Conservation (phyloP, 2,888 invertebrate species). For the Drosophila lacicola region DNA sequence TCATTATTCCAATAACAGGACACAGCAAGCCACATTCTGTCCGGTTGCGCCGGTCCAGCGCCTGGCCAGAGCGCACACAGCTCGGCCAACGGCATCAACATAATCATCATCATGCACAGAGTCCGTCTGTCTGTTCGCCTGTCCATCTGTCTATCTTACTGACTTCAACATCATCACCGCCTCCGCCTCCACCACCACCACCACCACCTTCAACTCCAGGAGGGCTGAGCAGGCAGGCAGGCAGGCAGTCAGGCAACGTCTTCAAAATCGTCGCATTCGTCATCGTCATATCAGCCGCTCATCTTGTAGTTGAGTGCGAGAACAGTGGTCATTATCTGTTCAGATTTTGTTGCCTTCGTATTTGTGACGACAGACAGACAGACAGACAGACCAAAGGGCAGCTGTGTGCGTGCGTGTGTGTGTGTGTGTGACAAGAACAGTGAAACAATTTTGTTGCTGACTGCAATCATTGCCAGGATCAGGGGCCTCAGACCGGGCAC, state of each 20-base stretch:
- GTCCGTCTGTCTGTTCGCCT: conserved; percentile 18
- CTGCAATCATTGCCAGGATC: conserved; percentile 78
- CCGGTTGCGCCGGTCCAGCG: conserved; percentile 15
- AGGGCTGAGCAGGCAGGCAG: conserved; percentile 30
- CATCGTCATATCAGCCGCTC: conserved; percentile 78
- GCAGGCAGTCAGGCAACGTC: conserved; percentile 57
- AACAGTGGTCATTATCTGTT: conserved; percentile 78
- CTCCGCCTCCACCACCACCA: conserved; percentile 27
- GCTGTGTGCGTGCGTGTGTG: conserved; percentile 16
- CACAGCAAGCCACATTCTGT: conserved; percentile 56
- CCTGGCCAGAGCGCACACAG: conserved; percentile 3
- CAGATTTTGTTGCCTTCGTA: conserved; percentile 69
- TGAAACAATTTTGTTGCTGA: conserved; percentile 73
- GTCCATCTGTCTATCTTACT: conserved; percentile 32
- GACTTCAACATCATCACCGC: conserved; percentile 50
- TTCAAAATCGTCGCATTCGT: conserved; percentile 76
- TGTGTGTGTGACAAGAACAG: conserved; percentile 34
- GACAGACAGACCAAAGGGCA: conserved; percentile 29
- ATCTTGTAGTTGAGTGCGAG: conserved; percentile 77
- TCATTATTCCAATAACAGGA: conserved; percentile 82
- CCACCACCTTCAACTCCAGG: conserved; percentile 1
- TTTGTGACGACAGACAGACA: conserved; percentile 52
- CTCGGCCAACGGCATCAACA: conserved; percentile 40
- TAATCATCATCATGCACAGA: conserved; percentile 45
- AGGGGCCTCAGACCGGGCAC: conserved; percentile 34